Evolutionary conservation across 1,140 invertebrate species (phyloP).

Genomic region (Andrena cerasifolii): DNA sequence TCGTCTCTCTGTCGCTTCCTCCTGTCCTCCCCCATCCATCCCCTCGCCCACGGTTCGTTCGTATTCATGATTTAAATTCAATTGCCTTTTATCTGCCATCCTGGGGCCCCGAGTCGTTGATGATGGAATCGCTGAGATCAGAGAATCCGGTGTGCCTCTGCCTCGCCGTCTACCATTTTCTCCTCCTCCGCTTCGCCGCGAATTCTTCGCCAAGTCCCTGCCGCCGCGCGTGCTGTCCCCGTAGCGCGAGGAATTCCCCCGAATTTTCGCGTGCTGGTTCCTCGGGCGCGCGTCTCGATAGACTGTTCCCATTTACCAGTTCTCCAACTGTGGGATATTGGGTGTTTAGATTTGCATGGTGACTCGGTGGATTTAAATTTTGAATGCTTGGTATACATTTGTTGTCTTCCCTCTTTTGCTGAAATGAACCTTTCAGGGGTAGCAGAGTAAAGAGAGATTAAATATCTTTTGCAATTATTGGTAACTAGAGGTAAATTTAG

Average conservation of each 20-base stretch:
- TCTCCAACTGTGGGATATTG: no score
- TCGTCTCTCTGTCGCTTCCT: conserved; percentile 38
- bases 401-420: no score
- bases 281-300: background rate
- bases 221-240: background rate
- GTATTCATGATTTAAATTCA: conserved; percentile 83
- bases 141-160: conserved; percentile 64
- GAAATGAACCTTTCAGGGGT: no score
- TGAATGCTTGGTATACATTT: no score
- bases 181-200: background rate
- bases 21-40: background rate
- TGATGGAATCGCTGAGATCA: conserved; percentile 77
- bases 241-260: background rate
- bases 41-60: conserved; percentile 73
- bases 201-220: background rate
- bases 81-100: conserved; percentile 82
- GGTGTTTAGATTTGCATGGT: no score
- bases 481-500: no score
- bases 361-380: no score
- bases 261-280: background rate
- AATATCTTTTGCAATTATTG: no score
- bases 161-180: conserved; percentile 29
- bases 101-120: conserved; percentile 73
- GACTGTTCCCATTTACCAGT: background rate
- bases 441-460: no score